These are phyloP conservation scores for Oscheius sp. DNA, from an alignment of 2,888 invertebrate species.

Conservation along the genomic window DNA sequence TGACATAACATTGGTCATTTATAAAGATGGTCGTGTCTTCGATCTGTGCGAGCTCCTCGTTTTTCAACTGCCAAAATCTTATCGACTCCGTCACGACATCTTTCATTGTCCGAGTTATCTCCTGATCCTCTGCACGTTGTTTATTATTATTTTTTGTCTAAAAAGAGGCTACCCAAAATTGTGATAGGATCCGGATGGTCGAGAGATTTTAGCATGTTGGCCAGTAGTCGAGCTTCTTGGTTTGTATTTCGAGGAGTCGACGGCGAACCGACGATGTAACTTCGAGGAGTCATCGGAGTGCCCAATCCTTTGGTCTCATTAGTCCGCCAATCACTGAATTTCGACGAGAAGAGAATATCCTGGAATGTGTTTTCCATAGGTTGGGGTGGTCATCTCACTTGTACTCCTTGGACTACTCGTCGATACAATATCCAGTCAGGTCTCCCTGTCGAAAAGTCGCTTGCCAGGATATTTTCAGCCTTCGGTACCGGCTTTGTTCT, in stretches of 20 bases:
- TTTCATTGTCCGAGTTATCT: constrained; percentile 48
- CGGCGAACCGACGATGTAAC: background rate
- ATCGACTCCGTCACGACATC: constrained; percentile 61
- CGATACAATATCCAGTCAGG: constrained; percentile 50
- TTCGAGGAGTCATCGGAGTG: constrained; percentile 28
- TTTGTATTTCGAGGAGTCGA: background rate
- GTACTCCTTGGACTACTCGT: constrained; percentile 48
- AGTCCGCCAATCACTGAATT: constrained; percentile 59
- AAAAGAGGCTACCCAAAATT: constrained; percentile 6
- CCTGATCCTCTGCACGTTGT: constrained; percentile 51
- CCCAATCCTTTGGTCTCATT: constrained; percentile 33
- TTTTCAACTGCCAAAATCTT: constrained; percentile 50
- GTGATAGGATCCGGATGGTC: constrained; percentile 32
- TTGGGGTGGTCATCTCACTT: constrained; percentile 23
- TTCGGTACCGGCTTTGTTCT: constrained; percentile 40
- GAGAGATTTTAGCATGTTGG: constrained; percentile 10
- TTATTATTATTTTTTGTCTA: no score
- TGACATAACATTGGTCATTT: constrained; percentile 61
- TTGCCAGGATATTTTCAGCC: constrained; percentile 36
- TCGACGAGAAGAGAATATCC: constrained; percentile 63
- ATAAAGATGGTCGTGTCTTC: constrained; percentile 50
- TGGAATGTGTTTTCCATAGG: constrained; percentile 30
- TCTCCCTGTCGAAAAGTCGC: constrained; percentile 23
- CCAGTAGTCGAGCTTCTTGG: constrained; percentile 26
- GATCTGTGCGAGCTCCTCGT: constrained; percentile 51